phyloP scores from a whole-genome alignment of 2,797 vertebrate genomes.

The Otolemur crassicaudatus region DNA sequence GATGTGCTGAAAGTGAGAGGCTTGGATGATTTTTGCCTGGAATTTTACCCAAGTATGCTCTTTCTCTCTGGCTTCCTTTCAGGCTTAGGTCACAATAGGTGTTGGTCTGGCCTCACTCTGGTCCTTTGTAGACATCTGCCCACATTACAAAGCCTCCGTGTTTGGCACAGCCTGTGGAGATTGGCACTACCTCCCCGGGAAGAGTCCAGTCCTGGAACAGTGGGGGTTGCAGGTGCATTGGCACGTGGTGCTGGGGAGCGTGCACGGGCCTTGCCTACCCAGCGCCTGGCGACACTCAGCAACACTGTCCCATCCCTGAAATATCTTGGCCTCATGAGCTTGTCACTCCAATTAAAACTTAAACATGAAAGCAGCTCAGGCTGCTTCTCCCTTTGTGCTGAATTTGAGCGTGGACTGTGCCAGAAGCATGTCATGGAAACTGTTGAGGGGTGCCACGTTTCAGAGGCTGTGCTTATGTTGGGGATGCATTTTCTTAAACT shows the following conservation, averaged over 20 bases:
- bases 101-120: constrained; percentile 66
- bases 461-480: background rate
- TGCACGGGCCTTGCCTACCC: constrained; percentile 53
- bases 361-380: constrained; percentile 44
- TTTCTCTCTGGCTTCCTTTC: constrained; percentile 51
- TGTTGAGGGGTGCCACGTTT: background rate
- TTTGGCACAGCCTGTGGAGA: constrained; percentile 80
- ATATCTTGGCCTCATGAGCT: constrained; percentile 78
- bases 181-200: constrained; percentile 81
- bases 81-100: constrained; percentile 80
- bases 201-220: constrained; percentile 83
- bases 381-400: constrained; percentile 48
- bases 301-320: constrained; percentile 70
- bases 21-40: background rate
- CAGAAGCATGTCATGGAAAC: constrained; percentile 19
- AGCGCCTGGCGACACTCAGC: constrained; percentile 75
- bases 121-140: constrained; percentile 86
- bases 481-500: constrained; percentile 29
- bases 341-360: constrained; percentile 81
- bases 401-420: background rate
- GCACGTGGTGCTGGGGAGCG: constrained; percentile 64
- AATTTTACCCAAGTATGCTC: background rate
- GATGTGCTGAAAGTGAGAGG: too few relatives aligned
- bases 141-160: constrained; percentile 70
- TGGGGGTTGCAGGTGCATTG: constrained; percentile 88